Evolutionary conservation across 2,797 vertebrate genomes (phyloP), one percentile per base, ranked within the genome.

Genomic region (Aeoliscus strigatus): DNA sequence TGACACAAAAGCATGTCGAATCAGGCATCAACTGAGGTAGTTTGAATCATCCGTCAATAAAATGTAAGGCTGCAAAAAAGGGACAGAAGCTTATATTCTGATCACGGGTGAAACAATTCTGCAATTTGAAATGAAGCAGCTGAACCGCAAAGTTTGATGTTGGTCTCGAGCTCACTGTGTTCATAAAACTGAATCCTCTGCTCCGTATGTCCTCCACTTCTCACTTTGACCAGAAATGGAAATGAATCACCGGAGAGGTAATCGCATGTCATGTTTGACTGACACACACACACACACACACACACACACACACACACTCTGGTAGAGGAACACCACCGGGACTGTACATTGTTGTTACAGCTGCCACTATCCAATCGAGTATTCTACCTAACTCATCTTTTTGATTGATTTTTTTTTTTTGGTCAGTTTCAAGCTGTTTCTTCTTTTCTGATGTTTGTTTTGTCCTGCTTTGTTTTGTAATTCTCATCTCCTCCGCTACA

Each of bases 1-100:
- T 66, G 75, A 70, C 81, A 60, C 28, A 23, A 56, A 15, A 11
- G 68, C 58, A 75, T 11, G 33, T 75, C 70, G 71, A 58, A 80
- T 59, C 59, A 14, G 3, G 25, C 57, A 76, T 72, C 27, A 74
- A 77, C 73, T 67, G 30, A 49, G 62, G 73, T 63, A 40, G 50
- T 4, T 39, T 3, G 18, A 70, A 63, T 39, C 28, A 14, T 43
- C 55, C 33, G 16, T 80, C 79, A 53, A 75, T 79, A 67, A 73
- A 62, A 64, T 21, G 44, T 58, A 50, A 39, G 53, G 50, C 55
- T 51, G 52, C 28, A 9, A 51, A 63, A 51, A 51, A 71, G 69
- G 51, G 60, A 21, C 38, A 30, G 40, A 56, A 51, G 39, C 53
- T 41, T 51, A 68, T 50, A 68, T 80, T 42, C 48, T 60, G 65